Evolutionary conservation across 2,797 vertebrate species (phyloP), one percentile per base, ranked within the genome.

Genomic region (Catamblyrhynchus diadema): DNA sequence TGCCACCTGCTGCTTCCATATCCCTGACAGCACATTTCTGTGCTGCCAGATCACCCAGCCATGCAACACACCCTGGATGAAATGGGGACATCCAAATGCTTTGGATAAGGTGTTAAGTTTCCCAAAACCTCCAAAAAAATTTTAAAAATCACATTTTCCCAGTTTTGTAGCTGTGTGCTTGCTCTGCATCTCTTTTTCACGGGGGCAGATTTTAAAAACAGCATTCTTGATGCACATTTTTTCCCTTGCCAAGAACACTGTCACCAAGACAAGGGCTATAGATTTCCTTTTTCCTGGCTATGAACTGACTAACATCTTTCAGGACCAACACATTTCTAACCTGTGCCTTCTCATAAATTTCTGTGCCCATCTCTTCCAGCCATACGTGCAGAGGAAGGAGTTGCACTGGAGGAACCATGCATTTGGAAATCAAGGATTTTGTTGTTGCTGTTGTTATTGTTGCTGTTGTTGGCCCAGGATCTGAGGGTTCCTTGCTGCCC

Each of bases 41-140:
- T 45, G 56, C 80, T 95, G 57, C 80, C 86, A 80, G 62, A 79
- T 88, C 39, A 50, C 47, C 90, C 77, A 86, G 66, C 45, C 57
- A 7, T 16, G 33, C 37, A 82, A 73, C 56, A 64, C 1, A 0
- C 45, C 53, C 74, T 21, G 60, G 53, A 71, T 83, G 72, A 88
- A 48, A 48, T 2, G 30, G 42, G 42, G 53, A 71, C 82, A 81
- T 79, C 39, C 70, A 45, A 95, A 90, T 37, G 39, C 50, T 92
- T 92, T 84, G 92, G 81, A 88, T 83, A 90, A 86, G 62, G 86
- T 86, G 79, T 61, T 85, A 87, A 73, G n/a, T 78, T 90, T 87
- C 79, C 64, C 65, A 81, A 90, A 92, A 32, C 35, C 69, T 17
- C 21, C 21, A 65, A 41, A 72, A 53, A 14, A 90, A 91, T n/a